Percentiles rank a stretch among this genome's conserved stretches.
Conservation (phyloP, 2,888 invertebrate species). For the Rhabditophanes sp. region DNA sequence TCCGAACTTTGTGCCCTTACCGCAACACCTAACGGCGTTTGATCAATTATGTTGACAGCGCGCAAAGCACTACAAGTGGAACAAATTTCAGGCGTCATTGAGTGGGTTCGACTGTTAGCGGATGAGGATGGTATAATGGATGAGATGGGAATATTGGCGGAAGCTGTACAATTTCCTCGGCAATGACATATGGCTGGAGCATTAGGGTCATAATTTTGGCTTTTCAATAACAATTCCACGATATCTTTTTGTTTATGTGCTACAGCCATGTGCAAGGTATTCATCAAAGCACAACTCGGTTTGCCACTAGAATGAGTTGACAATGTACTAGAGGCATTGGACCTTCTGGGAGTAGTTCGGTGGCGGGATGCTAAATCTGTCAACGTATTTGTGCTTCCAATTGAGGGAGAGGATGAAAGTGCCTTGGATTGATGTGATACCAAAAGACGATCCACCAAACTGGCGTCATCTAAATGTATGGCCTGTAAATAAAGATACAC, state of each 20-base stretch:
- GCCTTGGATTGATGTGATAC: conserved; percentile 32
- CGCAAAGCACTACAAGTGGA: conserved; percentile 51
- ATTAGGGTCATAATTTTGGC: conserved; percentile 50
- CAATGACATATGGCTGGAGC: conserved; percentile 47
- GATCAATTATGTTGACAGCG: conserved; percentile 43
- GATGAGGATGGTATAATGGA: conserved; percentile 30
- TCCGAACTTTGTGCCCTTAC: conserved; percentile 50
- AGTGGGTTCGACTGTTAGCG: conserved; percentile 20
- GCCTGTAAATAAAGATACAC: conserved; percentile 18
- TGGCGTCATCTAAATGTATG: conserved; percentile 38
- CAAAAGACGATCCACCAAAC: conserved; percentile 33
- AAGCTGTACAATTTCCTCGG: conserved; percentile 36
- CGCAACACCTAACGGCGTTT: conserved; percentile 53
- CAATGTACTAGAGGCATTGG: conserved; percentile 39
- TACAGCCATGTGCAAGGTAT: conserved; percentile 51
- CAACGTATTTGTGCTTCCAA: conserved; percentile 39
- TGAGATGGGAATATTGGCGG: conserved; percentile 35
- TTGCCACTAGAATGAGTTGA: conserved; percentile 40
- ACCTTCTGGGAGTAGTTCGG: conserved; percentile 32
- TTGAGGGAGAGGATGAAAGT: conserved; percentile 36
- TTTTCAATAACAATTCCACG: conserved; percentile 48
- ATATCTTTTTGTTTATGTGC: conserved; percentile 50
- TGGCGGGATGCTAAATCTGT: conserved; percentile 40
- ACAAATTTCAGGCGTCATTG: conserved; percentile 41
- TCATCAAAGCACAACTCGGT: conserved; percentile 37